Base-by-base conservation (phyloP, 2,113 vertebrate species). In the Suncus etruscus region DNA sequence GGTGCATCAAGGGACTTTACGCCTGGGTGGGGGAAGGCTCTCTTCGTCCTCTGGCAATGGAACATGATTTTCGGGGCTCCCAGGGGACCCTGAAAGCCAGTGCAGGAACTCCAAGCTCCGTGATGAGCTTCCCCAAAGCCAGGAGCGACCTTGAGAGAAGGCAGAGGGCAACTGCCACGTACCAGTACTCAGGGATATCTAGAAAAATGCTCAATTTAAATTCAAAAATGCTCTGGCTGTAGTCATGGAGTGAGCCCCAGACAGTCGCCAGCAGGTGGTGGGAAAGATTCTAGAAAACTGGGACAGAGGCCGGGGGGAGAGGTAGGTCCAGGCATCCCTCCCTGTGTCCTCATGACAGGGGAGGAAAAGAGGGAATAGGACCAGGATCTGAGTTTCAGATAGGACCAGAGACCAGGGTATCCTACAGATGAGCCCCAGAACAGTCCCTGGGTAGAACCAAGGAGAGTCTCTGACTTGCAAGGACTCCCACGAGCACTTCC, bases 121-220 rank as follows among this genome's bases (percentile, higher is more conserved):
- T 74, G 66, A 91, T 66, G 74, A 90, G 51, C 6, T 76, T 18
- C 82, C 89, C 47, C 78, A 89, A 68, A 90, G 91, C 86, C 76
- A 73, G 15, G 47, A n/a, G 27, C 18, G 63, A 50, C 83, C 92
- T 65, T 75, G 61, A 87, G 65, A 90, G 69, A 39, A 72, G 11
- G 16, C 15, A 48, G n/a, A 32, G 24, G 58, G 73, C 50, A 70
- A 72, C 47, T 86, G 31, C 79, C 16, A 74, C 63, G 25, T 58
- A 85, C 65, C 22, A 50, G 0, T 20, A 39, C 81, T 90, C 66
- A 15, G 10, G 51, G 45, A 80, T 83, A 50, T 48, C 70, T 14
- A 66, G 27, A 32, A 84, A 94, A 89, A 86, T 69, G 76, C 54
- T 77, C 91, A 84, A 65, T 90, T 87, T 75, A 87, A 81, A 87